These are phyloP conservation scores for Deilephila porcellus DNA, from an alignment of 2,888 invertebrate species.

Conservation along the genomic window DNA sequence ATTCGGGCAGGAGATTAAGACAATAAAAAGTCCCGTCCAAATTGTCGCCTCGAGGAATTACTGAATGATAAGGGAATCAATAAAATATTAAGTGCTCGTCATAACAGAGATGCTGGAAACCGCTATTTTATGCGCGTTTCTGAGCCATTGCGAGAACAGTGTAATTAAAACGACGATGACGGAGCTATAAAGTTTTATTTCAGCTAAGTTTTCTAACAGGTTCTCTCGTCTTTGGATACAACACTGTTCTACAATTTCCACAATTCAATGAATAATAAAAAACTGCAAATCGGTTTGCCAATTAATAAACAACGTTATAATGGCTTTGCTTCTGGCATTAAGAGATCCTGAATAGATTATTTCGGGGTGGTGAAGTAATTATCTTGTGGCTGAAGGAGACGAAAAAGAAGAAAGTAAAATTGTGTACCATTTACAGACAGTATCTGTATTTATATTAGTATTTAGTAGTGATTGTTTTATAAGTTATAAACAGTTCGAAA, in stretches of 20 bases:
- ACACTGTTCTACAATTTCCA: too few relatives aligned
- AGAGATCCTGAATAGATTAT: too few relatives aligned
- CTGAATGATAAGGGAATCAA: constrained; percentile 18
- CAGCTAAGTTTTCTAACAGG: neutral
- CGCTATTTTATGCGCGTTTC: constrained; percentile 3
- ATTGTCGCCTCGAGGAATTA: constrained; percentile 9
- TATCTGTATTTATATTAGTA: too few relatives aligned
- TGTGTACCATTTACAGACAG: too few relatives aligned
- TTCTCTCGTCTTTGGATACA: neutral
- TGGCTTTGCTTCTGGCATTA: too few relatives aligned
- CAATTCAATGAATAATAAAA: too few relatives aligned
- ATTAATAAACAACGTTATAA: too few relatives aligned
- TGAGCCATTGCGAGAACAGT: neutral
- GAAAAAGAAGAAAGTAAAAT: too few relatives aligned
- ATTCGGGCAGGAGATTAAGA: neutral
- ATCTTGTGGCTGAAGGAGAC: too few relatives aligned
- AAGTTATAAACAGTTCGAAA: neutral
- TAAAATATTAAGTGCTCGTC: constrained; percentile 18
- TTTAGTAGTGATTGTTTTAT: too few relatives aligned
- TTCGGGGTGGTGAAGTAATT: too few relatives aligned
- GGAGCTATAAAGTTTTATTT: neutral
- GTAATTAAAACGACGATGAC: constrained; percentile 2
- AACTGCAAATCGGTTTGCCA: too few relatives aligned
- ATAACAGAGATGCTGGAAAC: neutral
- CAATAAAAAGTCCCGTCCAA: neutral